These are phyloP conservation scores for Symphodus melops DNA, from an alignment of 2,113 vertebrate genomes.

Conservation along the genomic window DNA sequence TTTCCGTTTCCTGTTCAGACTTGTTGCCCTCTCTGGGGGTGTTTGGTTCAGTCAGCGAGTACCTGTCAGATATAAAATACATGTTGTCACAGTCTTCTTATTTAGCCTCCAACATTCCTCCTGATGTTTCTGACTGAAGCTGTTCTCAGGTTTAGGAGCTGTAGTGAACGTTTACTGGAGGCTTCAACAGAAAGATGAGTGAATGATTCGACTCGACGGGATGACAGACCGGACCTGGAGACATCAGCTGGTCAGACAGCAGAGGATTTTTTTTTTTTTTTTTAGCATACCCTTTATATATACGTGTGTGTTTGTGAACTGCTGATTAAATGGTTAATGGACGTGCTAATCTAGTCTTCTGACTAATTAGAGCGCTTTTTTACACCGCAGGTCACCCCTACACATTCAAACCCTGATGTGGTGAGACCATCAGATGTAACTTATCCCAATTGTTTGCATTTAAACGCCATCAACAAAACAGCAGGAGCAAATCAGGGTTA, in stretches of 20 bases:
- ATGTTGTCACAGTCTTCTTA: not conserved
- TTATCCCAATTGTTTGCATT: too few species aligned
- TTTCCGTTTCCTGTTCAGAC: not conserved
- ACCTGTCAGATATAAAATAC: not conserved
- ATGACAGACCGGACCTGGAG: not conserved
- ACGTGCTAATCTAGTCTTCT: too few species aligned
- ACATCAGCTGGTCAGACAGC: not conserved
- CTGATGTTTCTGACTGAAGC: not conserved
- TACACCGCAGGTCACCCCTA: too few species aligned
- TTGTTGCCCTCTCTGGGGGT: not conserved
- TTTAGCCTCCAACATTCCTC: not conserved
- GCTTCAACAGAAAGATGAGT: not conserved
- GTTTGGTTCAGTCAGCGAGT: not conserved
- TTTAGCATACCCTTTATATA: not conserved
- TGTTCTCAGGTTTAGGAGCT: not conserved
- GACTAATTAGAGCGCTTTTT: too few species aligned
- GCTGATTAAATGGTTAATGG: too few species aligned
- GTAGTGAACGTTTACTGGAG: not conserved
- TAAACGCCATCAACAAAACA: too few species aligned
- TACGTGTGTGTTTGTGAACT: too few species aligned
- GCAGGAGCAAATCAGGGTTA: too few species aligned
- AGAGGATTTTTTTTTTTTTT: not conserved
- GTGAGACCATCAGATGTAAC: too few species aligned
- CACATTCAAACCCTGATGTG: too few species aligned
- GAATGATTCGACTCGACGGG: not conserved